Evolutionary conservation across 2,888 invertebrate species (phyloP).

Genomic region (Drosophila kanekoi): DNA sequence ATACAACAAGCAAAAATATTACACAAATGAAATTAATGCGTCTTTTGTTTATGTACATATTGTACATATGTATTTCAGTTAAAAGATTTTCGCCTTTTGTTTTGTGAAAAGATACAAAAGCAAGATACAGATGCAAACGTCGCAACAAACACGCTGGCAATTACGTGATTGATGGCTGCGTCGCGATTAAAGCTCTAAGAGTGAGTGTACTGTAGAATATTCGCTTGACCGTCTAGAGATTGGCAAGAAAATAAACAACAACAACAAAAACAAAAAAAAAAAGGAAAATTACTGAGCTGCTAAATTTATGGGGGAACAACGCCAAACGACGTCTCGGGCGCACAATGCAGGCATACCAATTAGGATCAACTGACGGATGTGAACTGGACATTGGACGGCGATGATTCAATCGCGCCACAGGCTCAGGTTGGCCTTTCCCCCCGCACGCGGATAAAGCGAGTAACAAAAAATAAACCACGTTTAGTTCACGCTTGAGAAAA

Average conservation of each 20-base stretch:
- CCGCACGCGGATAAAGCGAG: background rate
- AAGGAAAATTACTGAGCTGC: conserved; percentile 67
- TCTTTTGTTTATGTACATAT: conserved; percentile 44
- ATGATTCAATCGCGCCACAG: conserved; percentile 36
- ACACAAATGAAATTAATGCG: conserved; percentile 58
- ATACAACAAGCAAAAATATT: conserved; percentile 25
- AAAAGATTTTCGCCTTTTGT: conserved; percentile 62
- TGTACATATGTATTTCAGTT: conserved; percentile 45
- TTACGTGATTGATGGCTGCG: conserved; percentile 78
- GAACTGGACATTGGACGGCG: conserved; percentile 14
- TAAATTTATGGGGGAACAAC: conserved; percentile 75
- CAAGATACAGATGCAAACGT: conserved; percentile 70
- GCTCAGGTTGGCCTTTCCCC: conserved; percentile 6
- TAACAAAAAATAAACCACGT: background rate
- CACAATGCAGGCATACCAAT: conserved; percentile 72
- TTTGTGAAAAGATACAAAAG: conserved; percentile 66
- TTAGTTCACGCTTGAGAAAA: conserved; percentile 8
- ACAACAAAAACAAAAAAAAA: conserved; percentile 37
- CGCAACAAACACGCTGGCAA: conserved; percentile 69
- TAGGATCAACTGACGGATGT: conserved; percentile 62
- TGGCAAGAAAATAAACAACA: conserved; percentile 31
- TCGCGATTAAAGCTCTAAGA: conserved; percentile 63
- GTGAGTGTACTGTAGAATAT: conserved; percentile 43
- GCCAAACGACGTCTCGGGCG: conserved; percentile 72
- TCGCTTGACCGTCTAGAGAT: conserved; percentile 13